A percentile compares a stretch with the other conserved stretches of the same genome.
Conservation (phyloP, 35 echinoderm and acorn worm genomes). For the Heliocidaris erythrogramma region DNA sequence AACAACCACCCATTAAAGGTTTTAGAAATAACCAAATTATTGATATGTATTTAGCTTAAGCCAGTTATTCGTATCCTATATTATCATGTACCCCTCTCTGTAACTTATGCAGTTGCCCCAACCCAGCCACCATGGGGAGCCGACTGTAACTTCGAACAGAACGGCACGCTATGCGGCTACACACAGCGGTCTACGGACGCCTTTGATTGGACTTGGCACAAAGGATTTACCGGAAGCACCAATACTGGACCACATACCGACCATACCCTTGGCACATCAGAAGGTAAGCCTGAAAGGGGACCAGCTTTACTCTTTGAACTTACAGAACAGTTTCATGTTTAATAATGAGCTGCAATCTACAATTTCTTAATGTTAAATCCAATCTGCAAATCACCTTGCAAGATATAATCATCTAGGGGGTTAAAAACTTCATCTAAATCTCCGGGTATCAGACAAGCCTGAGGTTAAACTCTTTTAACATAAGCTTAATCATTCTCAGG, state of each 20-base stretch:
- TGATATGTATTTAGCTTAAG: too few species aligned
- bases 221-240: neutral
- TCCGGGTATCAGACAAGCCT: too few species aligned
- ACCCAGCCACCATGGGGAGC: slow-evolving; percentile 16
- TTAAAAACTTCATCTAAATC: too few species aligned
- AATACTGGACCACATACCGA: slow-evolving; percentile 14
- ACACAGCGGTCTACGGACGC: neutral
- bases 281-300: slow-evolving; percentile 40
- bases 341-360: too few species aligned
- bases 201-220: slow-evolving; percentile 48
- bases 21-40: too few species aligned
- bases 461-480: neutral
- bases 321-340: too few species aligned
- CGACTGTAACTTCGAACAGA: slow-evolving; percentile 27
- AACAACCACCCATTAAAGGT: too few species aligned
- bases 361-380: too few species aligned
- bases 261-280: slow-evolving; percentile 45
- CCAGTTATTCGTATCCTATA: too few species aligned
- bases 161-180: slow-evolving; percentile 37
- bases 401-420: too few species aligned
- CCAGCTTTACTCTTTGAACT: too few species aligned
- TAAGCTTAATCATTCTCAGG: slow-evolving; percentile 39
- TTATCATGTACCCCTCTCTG: neutral
- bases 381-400: too few species aligned
- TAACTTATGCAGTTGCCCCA: neutral